Conservation (phyloP, 1,140 invertebrate genomes). For the Calephelis virginiensis region DNA sequence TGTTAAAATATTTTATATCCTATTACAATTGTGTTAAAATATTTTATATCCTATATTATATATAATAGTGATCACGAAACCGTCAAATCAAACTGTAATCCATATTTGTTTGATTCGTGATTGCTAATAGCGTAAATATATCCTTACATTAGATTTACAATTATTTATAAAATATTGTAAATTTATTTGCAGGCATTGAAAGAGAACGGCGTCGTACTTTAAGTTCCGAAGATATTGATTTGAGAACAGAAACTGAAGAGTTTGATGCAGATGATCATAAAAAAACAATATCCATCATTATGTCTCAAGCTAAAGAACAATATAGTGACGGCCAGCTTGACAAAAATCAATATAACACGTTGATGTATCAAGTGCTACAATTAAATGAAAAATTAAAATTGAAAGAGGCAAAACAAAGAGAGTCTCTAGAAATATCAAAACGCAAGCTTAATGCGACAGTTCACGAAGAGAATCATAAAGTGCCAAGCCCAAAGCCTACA, state of each 20-base stretch:
- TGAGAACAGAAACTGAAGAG: slow-evolving; percentile 73
- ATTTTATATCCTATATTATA: no score
- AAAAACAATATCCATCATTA: slow-evolving; percentile 86
- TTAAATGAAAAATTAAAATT: slow-evolving; percentile 89
- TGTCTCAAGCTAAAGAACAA: slow-evolving; percentile 90
- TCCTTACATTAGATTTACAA: no score
- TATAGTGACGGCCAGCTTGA: slow-evolving; percentile 86
- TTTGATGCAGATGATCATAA: slow-evolving; percentile 80
- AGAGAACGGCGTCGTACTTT: slow-evolving; percentile 60
- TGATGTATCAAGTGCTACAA: slow-evolving; percentile 88
- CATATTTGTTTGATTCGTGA: no score
- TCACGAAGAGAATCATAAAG: slow-evolving; percentile 70
- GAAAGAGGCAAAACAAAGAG: slow-evolving; percentile 85
- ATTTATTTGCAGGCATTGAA: slow-evolving; percentile 50
- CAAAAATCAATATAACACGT: slow-evolving; percentile 87
- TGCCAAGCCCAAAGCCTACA: slow-evolving; percentile 58
- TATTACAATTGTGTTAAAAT: no score
- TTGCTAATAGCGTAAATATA: no score
- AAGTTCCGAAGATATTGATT: slow-evolving; percentile 75
- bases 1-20: no score
- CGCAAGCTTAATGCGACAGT: slow-evolving; percentile 58
- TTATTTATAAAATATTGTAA: slow-evolving; percentile 21
- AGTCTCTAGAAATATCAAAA: slow-evolving; percentile 75
- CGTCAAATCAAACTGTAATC: no score
- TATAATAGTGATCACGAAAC: no score